Percentiles rank a stretch among this genome's conserved stretches.
Evolutionary conservation across 92 coral and sea anemone species (phyloP).

Genomic region (Paragorgia papillata): DNA sequence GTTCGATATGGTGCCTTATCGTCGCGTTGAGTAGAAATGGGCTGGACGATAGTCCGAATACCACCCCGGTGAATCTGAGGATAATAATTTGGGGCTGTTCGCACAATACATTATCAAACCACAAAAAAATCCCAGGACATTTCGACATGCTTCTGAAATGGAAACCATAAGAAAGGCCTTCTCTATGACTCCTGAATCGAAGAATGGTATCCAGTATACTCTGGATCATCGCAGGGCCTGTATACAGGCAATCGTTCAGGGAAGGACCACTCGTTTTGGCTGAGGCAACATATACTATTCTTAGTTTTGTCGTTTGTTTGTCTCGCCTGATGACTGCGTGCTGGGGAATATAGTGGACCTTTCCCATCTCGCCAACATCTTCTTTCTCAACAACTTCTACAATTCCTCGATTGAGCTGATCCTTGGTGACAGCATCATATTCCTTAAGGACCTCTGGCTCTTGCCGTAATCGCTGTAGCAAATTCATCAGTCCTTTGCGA

Average conservation of each 20-base stretch:
- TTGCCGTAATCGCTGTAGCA: conserved; percentile 35
- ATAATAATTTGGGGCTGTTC: too few species aligned
- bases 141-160: too few species aligned
- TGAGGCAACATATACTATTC: too few species aligned
- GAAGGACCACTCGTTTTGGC: too few species aligned
- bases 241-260: conserved; percentile 55
- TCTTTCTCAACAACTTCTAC: conserved; percentile 57
- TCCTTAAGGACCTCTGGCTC: conserved; percentile 50
- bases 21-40: conserved; percentile 43
- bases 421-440: conserved; percentile 59
- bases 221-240: conserved; percentile 42
- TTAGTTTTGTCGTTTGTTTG: too few species aligned
- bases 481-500: conserved; percentile 26
- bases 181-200: too few species aligned
- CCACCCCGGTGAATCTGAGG: conserved; percentile 47
- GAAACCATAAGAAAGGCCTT: too few species aligned
- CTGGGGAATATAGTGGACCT: conserved; percentile 73
- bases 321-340: conserved; percentile 63
- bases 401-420: conserved; percentile 58
- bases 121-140: too few species aligned
- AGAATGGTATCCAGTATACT: too few species aligned
- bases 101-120: too few species aligned
- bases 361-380: conserved; percentile 20
- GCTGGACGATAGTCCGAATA: conserved; percentile 55
- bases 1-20: too few species aligned